Base-by-base conservation (phyloP, 1,140 invertebrate species). In the Drosophila pandora region DNA sequence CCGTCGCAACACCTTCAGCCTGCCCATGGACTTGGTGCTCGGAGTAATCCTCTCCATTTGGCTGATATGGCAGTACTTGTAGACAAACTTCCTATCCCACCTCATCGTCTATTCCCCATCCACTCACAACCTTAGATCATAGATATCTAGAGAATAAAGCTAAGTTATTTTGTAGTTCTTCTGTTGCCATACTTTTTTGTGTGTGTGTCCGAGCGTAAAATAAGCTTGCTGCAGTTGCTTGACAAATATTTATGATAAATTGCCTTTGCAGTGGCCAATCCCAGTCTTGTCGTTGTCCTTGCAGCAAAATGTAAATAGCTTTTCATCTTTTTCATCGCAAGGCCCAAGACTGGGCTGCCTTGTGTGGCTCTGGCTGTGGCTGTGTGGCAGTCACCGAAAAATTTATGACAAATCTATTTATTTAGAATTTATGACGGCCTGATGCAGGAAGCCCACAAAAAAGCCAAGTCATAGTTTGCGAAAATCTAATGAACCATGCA, bases 211-310 rank as follows among this genome's bases (percentile, higher is more conserved):
- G 73, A 84, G 79, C 79, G 84, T 84, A 84, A 88, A 88, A 88
- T 89, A 84, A 84, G 80, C 79, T 79, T 75, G 76, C 84, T 75
- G 73, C 76, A 78, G 62, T 82, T 61, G 22, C 73, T 73, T 87
- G 88, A 90, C 88, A 90, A 90, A 90, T 90, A 81, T 90, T 79
- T 78, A 90, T 90, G 87, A 90, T 90, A 90, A 88, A 90, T 90
- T 90, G 87, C 85, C 80, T 85, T 85, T 90, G 78, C 74, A 62
- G 54, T 65, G 56, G 62, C 61, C 56, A 56, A 57, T 53, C 50
- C 50, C 52, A 47, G 43, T 50, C 49, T 43, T 39, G 13, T 59
- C 50, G 49, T 59, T 61, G 67, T 89, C 73, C 67, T 80, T 77
- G 63, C 68, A 61, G 69, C 79, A 77, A 72, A 77, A 90, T 83